Evolutionary conservation across 2,888 invertebrate genomes (phyloP).

Genomic region (Eueremaeus valkanovi): DNA sequence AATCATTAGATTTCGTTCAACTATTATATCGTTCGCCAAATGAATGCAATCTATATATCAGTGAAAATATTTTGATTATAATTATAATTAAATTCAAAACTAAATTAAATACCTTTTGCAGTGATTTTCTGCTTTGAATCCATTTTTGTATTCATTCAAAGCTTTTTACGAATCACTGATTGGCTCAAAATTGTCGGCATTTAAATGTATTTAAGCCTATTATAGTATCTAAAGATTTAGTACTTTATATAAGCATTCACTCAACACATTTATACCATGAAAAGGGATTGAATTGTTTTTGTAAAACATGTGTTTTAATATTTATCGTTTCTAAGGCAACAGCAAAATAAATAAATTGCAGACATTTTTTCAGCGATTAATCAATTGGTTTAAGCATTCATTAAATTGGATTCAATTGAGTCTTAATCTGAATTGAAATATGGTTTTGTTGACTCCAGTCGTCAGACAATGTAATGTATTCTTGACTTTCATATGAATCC

Average conservation of each 20-base stretch:
- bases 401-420: background rate
- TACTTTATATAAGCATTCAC: background rate
- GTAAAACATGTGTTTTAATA: background rate
- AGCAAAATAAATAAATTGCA: too few relatives aligned
- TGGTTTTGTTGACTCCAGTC: slow-evolving; percentile 34
- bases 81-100: background rate
- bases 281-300: too few relatives aligned
- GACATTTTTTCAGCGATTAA: too few relatives aligned
- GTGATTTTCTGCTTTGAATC: background rate
- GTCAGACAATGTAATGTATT: too few relatives aligned
- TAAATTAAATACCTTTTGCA: slow-evolving; percentile 13
- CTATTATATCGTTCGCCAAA: slow-evolving; percentile 23
- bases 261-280: too few relatives aligned
- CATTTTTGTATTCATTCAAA: background rate
- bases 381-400: background rate
- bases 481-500: too few relatives aligned
- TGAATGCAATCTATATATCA: background rate
- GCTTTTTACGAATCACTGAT: background rate
- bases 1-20: background rate
- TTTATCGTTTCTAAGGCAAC: background rate
- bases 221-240: background rate
- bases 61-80: background rate
- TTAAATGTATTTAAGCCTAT: background rate
- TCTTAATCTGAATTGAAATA: background rate
- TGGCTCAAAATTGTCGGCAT: background rate